Conservation (phyloP, 2,888 invertebrate species). For the Drosophila monieri region DNA sequence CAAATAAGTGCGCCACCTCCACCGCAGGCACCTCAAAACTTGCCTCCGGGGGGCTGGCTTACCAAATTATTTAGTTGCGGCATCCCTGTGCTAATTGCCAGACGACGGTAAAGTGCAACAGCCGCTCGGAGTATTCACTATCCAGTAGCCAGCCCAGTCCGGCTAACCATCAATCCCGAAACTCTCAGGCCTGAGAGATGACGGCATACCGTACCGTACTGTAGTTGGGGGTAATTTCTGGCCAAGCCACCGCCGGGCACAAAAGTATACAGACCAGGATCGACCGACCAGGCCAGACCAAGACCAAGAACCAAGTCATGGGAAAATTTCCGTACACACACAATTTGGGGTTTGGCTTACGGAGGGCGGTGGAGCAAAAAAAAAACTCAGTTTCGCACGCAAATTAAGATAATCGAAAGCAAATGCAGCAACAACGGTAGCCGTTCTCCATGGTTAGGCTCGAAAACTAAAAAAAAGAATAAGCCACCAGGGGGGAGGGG, state of each 20-base stretch:
- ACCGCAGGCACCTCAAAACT: constrained; percentile 9
- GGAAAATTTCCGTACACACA: constrained; percentile 78
- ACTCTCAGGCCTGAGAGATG: constrained; percentile 30
- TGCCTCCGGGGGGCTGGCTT: constrained; percentile 46
- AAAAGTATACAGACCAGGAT: constrained; percentile 54
- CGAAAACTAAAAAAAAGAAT: constrained; percentile 25
- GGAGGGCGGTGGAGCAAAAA: constrained; percentile 37
- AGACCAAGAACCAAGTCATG: constrained; percentile 69
- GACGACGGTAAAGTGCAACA: constrained; percentile 72
- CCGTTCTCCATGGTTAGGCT: constrained; percentile 73
- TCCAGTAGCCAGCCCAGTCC: constrained; percentile 14
- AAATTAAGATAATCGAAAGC: constrained; percentile 83
- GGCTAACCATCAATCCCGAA: constrained; percentile 70
- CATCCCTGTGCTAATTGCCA: constrained; percentile 78
- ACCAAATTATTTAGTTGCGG: constrained; percentile 77
- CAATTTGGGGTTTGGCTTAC: constrained; percentile 79
- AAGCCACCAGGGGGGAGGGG: constrained; percentile 17
- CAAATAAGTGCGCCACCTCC: constrained; percentile 68
- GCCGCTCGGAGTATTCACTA: constrained; percentile 19
- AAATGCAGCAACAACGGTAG: constrained; percentile 73
- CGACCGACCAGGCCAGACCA: constrained; percentile 24
- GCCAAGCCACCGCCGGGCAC: constrained; percentile 75
- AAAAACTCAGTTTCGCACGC: constrained; percentile 82
- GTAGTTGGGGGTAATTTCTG: constrained; percentile 75
- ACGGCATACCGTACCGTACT: constrained; percentile 39